A percentile compares a stretch with the other conserved stretches of the same genome.
Conservation (phyloP, 1,140 invertebrate species). For the Drosophila watanabei region DNA sequence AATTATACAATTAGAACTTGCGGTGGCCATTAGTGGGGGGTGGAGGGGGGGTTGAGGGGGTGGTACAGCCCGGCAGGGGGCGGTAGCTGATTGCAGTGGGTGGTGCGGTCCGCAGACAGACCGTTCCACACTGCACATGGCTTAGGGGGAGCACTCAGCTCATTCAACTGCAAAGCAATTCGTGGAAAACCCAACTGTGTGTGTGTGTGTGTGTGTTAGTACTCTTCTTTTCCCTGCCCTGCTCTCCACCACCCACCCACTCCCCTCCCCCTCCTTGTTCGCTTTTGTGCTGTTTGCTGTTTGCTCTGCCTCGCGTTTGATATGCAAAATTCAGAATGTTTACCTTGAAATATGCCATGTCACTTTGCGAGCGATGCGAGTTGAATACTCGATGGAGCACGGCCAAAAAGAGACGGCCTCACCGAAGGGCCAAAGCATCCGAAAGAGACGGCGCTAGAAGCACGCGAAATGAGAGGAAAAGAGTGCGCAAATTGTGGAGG, state of each 20-base stretch:
- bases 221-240: neutral
- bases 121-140: slow-evolving; percentile 35
- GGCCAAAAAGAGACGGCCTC: slow-evolving; percentile 9
- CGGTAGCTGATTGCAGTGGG: neutral
- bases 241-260: accelerated
- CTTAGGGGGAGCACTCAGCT: slow-evolving; percentile 38
- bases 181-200: slow-evolving; percentile 52
- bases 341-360: slow-evolving; percentile 83
- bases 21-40: slow-evolving; percentile 37
- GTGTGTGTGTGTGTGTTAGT: slow-evolving; percentile 8
- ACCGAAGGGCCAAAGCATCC: neutral
- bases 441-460: neutral
- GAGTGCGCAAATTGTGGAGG: neutral
- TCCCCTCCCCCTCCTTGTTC: neutral
- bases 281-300: slow-evolving; percentile 35
- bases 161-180: slow-evolving; percentile 63
- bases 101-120: slow-evolving; percentile 13
- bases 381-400: slow-evolving; percentile 54
- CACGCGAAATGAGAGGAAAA: neutral
- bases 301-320: slow-evolving; percentile 47
- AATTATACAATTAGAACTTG: slow-evolving; percentile 79
- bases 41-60: neutral
- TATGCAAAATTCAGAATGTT: slow-evolving; percentile 75
- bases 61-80: neutral
- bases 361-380: slow-evolving; percentile 62